Evolutionary conservation across 2,797 vertebrate genomes (phyloP), one percentile per base, ranked within the genome.

Genomic region (Pygocentrus nattereri): DNA sequence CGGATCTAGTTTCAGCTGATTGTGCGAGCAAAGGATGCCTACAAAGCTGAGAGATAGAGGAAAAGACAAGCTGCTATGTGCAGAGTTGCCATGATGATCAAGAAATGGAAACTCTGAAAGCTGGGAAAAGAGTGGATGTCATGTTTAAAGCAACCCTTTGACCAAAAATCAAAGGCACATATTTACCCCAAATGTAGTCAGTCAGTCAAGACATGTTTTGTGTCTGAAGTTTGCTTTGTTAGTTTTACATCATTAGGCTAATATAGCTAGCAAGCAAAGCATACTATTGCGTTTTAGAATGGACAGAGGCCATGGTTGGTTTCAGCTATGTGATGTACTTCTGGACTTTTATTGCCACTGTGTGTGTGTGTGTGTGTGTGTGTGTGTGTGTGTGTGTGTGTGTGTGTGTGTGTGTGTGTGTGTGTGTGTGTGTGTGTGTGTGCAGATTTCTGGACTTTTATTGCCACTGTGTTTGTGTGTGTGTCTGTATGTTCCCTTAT

Each of bases 1-100:
- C 86, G 89, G 92, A 91, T 94, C 92, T 85, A 83, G 90, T 95
- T 95, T 94, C 93, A 93, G 94, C 94, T 95, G 93, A 95, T 93
- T 89, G 90, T 91, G 94, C 92, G 93, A 87, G 86, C 47, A 75
- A 50, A 58, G 82, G 79, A 70, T 84, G 82, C 79, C 74, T 27
- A 30, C 58, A 61, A 61, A 61, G 25, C 23, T 30, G 58, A 61
- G 15, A 30, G 23, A 30, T 23, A 13, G 58, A 59, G 58, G 16
- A 6, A 61, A 23, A 61, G 58, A 15, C 2, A 61, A 12, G 12
- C 5, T 11, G 4, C 18, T 19, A 2, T 15, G 49, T 16, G 19
- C 76, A 79, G 78, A 74, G 68, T 47, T 64, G 67, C 1, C 41
- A 44, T 44, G 41, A 44, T 44, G 41, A 44, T 44, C 8, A 44